These are phyloP conservation scores for Oxyteleia sp. DNA, from an alignment of 2,888 invertebrate species.

Conservation along the genomic window DNA sequence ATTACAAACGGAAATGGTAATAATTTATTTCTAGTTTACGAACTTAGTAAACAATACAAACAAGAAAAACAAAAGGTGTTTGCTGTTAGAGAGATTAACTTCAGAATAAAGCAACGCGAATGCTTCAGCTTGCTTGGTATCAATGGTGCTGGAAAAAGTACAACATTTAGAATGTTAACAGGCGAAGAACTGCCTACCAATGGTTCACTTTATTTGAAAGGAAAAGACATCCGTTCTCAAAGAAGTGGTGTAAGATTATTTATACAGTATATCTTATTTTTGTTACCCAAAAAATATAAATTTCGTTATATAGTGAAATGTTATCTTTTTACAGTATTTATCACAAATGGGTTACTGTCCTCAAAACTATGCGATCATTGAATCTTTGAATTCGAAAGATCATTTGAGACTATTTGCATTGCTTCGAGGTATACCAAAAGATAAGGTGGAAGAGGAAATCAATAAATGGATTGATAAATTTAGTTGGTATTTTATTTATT, in stretches of 20 bases:
- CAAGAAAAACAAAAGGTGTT: no score
- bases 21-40: no score
- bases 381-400: constrained; percentile 92
- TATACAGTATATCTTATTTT: no score
- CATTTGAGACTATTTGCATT: constrained; percentile 92
- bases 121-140: constrained; percentile 94
- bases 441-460: constrained; percentile 88
- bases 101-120: no score
- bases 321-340: constrained; percentile 91
- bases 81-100: no score
- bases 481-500: no score
- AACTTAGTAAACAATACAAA: no score
- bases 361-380: constrained; percentile 94
- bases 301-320: no score
- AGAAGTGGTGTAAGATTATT: constrained; percentile 77
- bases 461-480: constrained; percentile 89
- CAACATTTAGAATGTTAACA: constrained; percentile 96
- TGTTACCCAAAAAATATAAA: no score
- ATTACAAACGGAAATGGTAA: no score
- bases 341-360: constrained; percentile 96
- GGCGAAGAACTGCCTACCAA: constrained; percentile 90
- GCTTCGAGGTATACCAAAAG: constrained; percentile 90
- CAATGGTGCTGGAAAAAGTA: constrained; percentile 96
- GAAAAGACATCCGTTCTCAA: constrained; percentile 77
- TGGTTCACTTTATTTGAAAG: constrained; percentile 82